A percentile compares a stretch with the other conserved stretches of the same genome.
Conservation (phyloP, 2,797 vertebrate genomes). For the Anniella stebbinsi region DNA sequence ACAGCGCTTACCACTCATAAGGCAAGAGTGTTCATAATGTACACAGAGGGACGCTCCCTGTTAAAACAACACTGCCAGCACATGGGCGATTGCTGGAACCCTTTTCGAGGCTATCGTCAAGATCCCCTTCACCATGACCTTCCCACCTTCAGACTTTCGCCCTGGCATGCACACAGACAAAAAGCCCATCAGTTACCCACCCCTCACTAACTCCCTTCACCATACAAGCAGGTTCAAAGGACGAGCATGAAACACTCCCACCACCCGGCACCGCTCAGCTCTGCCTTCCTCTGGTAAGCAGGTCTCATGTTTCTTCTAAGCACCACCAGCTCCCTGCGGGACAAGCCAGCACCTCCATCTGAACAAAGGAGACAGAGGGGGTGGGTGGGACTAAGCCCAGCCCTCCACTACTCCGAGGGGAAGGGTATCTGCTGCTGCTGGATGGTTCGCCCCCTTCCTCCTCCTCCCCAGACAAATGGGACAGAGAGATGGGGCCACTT, state of each 20-base stretch:
- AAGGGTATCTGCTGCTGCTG: neutral
- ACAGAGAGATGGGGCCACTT: neutral
- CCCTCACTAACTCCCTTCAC: neutral
- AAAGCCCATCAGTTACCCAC: neutral
- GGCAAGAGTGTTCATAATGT: too few relatives aligned
- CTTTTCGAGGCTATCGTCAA: neutral
- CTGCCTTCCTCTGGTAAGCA: neutral
- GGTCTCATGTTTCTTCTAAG: slow-evolving; percentile 24
- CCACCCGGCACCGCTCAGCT: neutral
- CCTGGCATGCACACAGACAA: neutral
- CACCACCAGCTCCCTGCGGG: slow-evolving; percentile 15
- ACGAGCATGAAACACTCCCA: neutral
- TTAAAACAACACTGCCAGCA: neutral
- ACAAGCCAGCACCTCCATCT: slow-evolving; percentile 21
- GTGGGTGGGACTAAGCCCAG: slow-evolving; percentile 18
- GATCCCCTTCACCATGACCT: neutral
- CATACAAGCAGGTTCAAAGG: neutral
- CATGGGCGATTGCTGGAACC: neutral
- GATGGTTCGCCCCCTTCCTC: neutral
- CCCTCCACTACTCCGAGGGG: neutral
- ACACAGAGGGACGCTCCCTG: neutral
- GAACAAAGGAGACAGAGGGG: slow-evolving; percentile 42
- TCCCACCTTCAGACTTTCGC: neutral
- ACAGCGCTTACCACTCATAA: neutral
- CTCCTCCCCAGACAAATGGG: neutral